Evolutionary conservation across 2,113 vertebrate genomes (phyloP), one percentile per base, ranked within the genome.

Genomic region (Larimichthys crocea): DNA sequence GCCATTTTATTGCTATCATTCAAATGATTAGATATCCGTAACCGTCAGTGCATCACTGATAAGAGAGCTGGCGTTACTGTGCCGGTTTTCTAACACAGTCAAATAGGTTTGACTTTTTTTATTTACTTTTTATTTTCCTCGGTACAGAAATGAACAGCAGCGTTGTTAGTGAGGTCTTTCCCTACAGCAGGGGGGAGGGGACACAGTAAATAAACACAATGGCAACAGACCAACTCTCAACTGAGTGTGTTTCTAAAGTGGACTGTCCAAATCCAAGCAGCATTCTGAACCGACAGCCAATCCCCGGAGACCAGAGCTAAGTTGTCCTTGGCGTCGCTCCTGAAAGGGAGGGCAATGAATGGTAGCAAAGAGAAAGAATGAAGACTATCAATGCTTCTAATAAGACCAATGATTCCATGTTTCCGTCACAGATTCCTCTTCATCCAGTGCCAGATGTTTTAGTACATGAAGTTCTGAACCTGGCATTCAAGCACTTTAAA

Each of bases 401-500:
- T 92, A 70, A 84, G 77, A 82, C 79, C 85, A 78, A 89, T 90
- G 80, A 57, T 84, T 77, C 63, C 50, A 9, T 93, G 80, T 92
- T 88, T 92, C 60, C 80, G 74, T 88, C 95, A 88, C 94, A 99
- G 98, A 99, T 99, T 96, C 98, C 98, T 94, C 97, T 99, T 95
- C 98, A 99, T 95, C 98, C 98, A 90, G 98, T 99, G 94, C 98
- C 98, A 93, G 98, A 99, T 94, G 96, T 96, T 94, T 97, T 99
- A 95, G 97, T 99, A 95, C 98, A 99, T 78, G 98, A 99, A 97
- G 98, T 99, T 94, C 96, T 99, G 89, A 99, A 98, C 94, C 96
- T 99, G 96, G 98, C 98, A 93, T 99, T 99, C 93, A 99, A 99
- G 97, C 98, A 99, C 98, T 99, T 99, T 99, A 99, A 99, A 97